These are phyloP conservation scores for Pituophis catenifer DNA, from an alignment of 2,113 vertebrate species.

Conservation along the genomic window DNA sequence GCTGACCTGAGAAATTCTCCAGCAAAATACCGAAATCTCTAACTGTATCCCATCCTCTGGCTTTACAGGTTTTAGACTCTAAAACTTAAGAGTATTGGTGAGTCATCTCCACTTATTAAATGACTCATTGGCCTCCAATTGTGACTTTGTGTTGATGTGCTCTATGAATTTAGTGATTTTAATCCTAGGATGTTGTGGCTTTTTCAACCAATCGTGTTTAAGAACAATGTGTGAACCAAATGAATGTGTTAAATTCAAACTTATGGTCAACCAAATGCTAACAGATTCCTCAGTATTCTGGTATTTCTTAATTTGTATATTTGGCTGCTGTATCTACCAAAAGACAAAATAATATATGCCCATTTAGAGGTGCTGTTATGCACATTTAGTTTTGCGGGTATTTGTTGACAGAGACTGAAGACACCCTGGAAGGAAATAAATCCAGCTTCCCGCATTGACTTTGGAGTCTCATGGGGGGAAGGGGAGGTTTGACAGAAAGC, in stretches of 20 bases:
- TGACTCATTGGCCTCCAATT: not conserved
- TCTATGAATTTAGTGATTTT: not conserved
- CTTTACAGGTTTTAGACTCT: not conserved
- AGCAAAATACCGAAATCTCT: not conserved
- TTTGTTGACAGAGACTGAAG: not conserved
- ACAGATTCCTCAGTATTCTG: not conserved
- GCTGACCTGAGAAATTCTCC: not conserved
- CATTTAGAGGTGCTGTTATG: not conserved
- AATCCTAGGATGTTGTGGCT: not conserved
- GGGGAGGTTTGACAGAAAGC: too few species aligned
- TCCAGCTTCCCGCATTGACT: too few species aligned
- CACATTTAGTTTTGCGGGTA: not conserved
- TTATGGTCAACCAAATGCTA: not conserved
- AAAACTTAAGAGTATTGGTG: not conserved
- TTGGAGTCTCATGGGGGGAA: too few species aligned
- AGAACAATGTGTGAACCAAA: not conserved
- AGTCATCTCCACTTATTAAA: not conserved
- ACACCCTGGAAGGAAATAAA: not conserved
- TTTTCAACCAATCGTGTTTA: not conserved
- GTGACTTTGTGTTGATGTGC: not conserved
- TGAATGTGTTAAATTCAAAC: not conserved
- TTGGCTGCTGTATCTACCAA: not conserved
- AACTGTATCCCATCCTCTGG: not conserved
- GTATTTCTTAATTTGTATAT: not conserved
- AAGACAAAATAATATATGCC: too few species aligned